Evolutionary conservation across 2,113 vertebrate species (phyloP), one percentile per base, ranked within the genome.

Genomic region (Ochotona princeps): DNA sequence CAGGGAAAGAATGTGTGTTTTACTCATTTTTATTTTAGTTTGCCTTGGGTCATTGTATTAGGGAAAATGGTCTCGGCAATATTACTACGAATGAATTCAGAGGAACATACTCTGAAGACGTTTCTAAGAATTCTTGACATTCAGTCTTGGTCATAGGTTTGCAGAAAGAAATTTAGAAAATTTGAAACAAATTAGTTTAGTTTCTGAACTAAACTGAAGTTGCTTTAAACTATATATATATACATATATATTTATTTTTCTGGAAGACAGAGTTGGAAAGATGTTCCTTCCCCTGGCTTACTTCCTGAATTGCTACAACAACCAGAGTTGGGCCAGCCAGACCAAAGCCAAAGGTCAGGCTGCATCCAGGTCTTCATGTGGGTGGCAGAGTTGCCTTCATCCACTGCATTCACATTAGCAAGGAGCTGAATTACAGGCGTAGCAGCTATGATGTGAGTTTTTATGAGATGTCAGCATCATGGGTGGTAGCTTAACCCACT

Each of bases 161-260:
- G 4, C 54, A 82, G 32, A 95, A 49, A 84, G 76, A 87, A 49
- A 54, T 38, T 47, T 80, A 67, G 83, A 69, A 75, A 80, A 79
- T 83, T 21, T 83, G 47, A 89, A 80, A 57, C 18, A 47, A 90
- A 85, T 81, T 28, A 10, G 10, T 88, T 20, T 47, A 76, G 54
- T 92, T 90, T 65, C 11, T 80, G n/a, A 85, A 74, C 80, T 91
- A 83, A 88, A 74, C 80, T 91, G 79, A 88, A 18, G 1, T 79
- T 92, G 76, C n/a, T 87, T 89, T 57, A 51, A 44, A 44, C 38
- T 44, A 44, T 44, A 44, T 44, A 44, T 44, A 44, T 44, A 44
- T 44, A 44, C 6, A 44, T 44, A 44, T 44, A 44, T 44, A 44
- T n/a, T n/a, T n/a, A 7, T 30, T 61, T 70, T 13, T 66, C 17